These are phyloP conservation scores for Falco naumanni DNA, from an alignment of 2,797 vertebrate species.

Conservation along the genomic window DNA sequence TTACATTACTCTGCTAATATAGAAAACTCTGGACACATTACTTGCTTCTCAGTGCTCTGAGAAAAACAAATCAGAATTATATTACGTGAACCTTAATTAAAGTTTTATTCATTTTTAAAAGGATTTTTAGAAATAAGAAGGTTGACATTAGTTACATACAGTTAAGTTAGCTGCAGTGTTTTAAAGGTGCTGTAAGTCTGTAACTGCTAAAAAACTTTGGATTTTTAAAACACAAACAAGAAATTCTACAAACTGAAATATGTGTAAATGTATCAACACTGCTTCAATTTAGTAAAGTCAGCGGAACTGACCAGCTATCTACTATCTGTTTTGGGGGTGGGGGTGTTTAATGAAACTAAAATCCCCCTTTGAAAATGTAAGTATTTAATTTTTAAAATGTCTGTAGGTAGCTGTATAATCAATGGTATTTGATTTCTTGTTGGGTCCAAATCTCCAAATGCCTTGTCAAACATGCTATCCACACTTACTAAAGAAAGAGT, in stretches of 20 bases:
- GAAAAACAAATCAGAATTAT: neutral
- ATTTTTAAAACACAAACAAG: neutral
- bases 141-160: neutral
- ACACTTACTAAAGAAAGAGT: neutral
- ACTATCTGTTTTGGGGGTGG: neutral
- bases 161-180: neutral
- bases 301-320: neutral
- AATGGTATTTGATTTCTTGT: neutral
- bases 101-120: constrained; percentile 54
- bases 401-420: neutral
- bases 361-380: neutral
- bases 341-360: neutral
- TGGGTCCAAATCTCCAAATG: neutral
- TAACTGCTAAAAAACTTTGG: neutral
- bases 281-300: neutral
- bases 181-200: neutral
- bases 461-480: neutral
- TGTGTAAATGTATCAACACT: neutral
- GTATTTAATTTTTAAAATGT: neutral
- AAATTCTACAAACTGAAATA: neutral
- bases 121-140: neutral
- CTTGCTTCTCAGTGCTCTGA: neutral
- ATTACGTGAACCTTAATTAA: constrained; percentile 46
- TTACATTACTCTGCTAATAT: constrained; percentile 54
- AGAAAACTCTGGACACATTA: neutral